Base-by-base conservation (phyloP, 2,888 invertebrate species). In the Eudemis profundana region DNA sequence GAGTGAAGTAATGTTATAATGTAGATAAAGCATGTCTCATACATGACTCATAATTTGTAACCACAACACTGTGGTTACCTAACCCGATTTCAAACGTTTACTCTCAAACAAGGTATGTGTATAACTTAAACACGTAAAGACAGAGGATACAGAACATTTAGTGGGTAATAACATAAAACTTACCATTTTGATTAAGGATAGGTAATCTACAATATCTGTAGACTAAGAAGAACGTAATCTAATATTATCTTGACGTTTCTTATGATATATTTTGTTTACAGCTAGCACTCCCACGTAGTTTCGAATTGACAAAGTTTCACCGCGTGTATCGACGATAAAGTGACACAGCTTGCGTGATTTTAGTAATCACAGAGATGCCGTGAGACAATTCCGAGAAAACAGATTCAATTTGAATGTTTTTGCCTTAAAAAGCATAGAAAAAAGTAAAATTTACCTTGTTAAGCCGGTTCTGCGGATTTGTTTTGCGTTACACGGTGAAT, bases 391-490 rank as follows among this genome's bases (percentile, higher is more conserved):
- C 21, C 15, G 46, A 47, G 60, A 65, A 59, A 53, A 60, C 44
- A 19, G 40, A 65, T 33, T 53, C 21, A 21, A 60, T 60, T 64
- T 46, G 42, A 53, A 50, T 53, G 60, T 60, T 60, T 27, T 60
- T 46, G 53, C 59, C 33, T 33, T 15, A 8, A 47, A 65, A 65
- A 65, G 46, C n/a, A 47, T 68, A 69, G 66, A 69, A 71, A 74
- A 76, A 75, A 70, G 65, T 46, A 29, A 67, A 61, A 61, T 64
- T 76, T 68, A 76, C 76, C 74, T 78, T 72, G 69, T 27, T 15
- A 51, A 69, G 78, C 78, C 77, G 78, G 78, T 78, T 73, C 14
- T 29, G 59, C 33, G 29, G 17, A 33, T 57, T 46, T 53, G 38
- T 60, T 70, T 65, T 69, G 51, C 67, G 68, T 68, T 70, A 71